These are phyloP conservation scores for Ancistrus triradiatus DNA, from an alignment of 2,113 vertebrate genomes.

Conservation along the genomic window DNA sequence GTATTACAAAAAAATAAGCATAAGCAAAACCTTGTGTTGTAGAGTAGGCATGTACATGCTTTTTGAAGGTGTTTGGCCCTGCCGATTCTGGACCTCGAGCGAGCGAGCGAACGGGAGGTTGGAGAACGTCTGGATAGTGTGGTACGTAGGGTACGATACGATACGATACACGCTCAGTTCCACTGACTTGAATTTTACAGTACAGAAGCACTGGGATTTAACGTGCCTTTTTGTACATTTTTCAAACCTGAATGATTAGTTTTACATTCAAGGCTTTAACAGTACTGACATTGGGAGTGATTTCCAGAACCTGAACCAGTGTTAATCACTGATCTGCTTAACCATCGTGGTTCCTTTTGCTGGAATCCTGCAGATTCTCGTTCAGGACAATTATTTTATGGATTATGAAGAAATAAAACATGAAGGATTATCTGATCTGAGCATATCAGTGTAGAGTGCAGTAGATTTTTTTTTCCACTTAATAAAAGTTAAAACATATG, in stretches of 20 bases:
- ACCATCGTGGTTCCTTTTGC: conserved; percentile 69
- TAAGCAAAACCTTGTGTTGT: conserved; percentile 59
- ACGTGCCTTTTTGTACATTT: conserved; percentile 99
- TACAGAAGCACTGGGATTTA: conserved; percentile 99
- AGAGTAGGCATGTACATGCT: conserved; percentile 91
- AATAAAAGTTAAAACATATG: conserved; percentile 65
- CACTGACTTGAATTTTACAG: conserved; percentile 98
- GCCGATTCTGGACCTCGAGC: conserved; percentile 77
- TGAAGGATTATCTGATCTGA: conserved; percentile 79
- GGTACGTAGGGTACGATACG: conserved; percentile 78
- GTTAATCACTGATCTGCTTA: conserved; percentile 67
- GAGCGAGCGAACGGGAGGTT: conserved; percentile 75
- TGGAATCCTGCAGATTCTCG: conserved; percentile 86
- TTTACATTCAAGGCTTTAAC: conserved; percentile 99
- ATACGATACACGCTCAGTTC: conserved; percentile 86
- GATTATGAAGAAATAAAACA: conserved; percentile 51
- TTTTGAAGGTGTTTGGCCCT: conserved; percentile 88
- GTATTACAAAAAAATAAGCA: neutral
- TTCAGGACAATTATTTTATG: conserved; percentile 73
- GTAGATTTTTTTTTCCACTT: too few species aligned
- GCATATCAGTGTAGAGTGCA: too few species aligned
- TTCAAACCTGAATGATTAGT: conserved; percentile 95
- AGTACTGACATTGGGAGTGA: conserved; percentile 97
- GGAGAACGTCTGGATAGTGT: conserved; percentile 82
- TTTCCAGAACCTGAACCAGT: conserved; percentile 78